Base-by-base conservation (phyloP, 2,797 vertebrate genomes). In the Cryptoprocta ferox region DNA sequence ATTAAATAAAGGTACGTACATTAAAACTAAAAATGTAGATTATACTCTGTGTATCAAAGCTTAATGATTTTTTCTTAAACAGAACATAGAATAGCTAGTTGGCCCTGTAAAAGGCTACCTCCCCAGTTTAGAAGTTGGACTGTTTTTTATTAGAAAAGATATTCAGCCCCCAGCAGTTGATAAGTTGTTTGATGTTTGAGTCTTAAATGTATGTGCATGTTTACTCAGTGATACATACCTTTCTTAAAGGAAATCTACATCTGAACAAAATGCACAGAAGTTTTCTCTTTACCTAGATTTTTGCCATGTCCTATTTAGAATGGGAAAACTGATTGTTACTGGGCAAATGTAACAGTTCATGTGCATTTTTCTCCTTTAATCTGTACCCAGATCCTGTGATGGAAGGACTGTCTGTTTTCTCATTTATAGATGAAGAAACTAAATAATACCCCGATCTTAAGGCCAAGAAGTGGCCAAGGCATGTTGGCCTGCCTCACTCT, bases 11-110 rank as follows among this genome's bases (percentile, higher is more conserved):
- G 1, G 95, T 89, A 89, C 16, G 76, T 32, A 65, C 10, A 28
- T 53, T 93, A 59, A 76, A 75, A 59, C 8, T 59, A 63, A 94
- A 81, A 82, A 42, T 56, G 16, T 78, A 68, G 18, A 26, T 92
- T 81, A 84, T 65, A 45, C 5, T 76, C 26, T 71, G 0, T 42
- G 12, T 65, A 42, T 80, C 39, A 56, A 81, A 89, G 14, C 28
- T 89, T 79, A 94, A 83, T 87, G n/a, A 30, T 66, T 78, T 68
- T 73, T 88, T 70, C 56, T 59, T 84, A 61, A 97, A 80, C 14
- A 91, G 76, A 83, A 19, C 21, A 89, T 50, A 80, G 95, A 79
- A 61, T 63, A 66, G 6, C 39, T 37, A 75, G 6, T 16, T 78
- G 18, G 24, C 28, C 26, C 48, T 35, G 5, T 65, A 18, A 80